Conservation (phyloP, 2,797 vertebrate species). For the Enteromius argenteus region DNA sequence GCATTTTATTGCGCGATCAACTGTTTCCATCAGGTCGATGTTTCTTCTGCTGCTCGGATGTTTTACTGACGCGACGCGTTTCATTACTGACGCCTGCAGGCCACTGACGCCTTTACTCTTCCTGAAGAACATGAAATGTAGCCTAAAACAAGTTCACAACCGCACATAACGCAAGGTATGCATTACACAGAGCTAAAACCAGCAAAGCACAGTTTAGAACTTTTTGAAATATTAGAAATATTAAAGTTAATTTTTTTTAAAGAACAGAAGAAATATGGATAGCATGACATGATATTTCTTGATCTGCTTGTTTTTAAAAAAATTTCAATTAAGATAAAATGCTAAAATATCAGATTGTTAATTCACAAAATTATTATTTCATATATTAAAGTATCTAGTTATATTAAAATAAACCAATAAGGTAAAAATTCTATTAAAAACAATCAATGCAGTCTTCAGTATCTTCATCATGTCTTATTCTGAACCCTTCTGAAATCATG, state of each 20-base stretch:
- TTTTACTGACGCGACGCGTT: not conserved
- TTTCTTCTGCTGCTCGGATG: not conserved
- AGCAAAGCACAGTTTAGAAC: not conserved
- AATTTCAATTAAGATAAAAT: not conserved
- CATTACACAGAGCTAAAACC: not conserved
- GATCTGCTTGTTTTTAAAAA: not conserved
- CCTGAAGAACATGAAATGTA: not conserved
- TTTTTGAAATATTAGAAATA: not conserved
- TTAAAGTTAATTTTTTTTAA: too few species aligned
- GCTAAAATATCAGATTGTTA: not conserved
- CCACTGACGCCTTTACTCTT: not conserved
- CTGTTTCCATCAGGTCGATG: not conserved
- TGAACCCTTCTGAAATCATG: too few species aligned
- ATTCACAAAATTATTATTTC: not conserved
- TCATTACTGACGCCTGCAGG: conserved; percentile 19
- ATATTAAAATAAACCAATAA: not conserved
- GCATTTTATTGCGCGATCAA: too few species aligned
- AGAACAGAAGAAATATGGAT: not conserved
- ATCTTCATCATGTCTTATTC: not conserved
- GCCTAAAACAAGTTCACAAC: not conserved
- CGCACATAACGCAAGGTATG: not conserved
- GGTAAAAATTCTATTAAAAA: too few species aligned
- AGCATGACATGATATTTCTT: not conserved
- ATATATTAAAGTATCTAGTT: not conserved
- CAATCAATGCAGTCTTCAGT: not conserved